Evolutionary conservation across 2,113 vertebrate species (phyloP), one percentile per base, ranked within the genome.

Genomic region (Edolisoma coerulescens): DNA sequence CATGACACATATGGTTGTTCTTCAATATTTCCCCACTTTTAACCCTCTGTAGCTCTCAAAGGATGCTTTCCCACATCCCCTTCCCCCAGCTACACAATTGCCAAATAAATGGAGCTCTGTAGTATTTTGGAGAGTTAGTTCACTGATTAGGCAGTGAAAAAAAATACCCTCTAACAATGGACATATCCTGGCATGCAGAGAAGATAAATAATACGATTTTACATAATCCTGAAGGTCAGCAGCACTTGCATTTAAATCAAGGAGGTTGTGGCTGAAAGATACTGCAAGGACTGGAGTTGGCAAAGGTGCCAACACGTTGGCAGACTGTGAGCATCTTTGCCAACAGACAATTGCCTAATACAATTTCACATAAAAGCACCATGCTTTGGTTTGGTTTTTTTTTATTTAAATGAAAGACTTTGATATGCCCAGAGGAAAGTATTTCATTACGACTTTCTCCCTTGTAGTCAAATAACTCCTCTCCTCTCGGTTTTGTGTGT

Each of bases 291-390:
- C 18, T 63, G 27, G 18, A 9, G 27, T 3, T 59, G 17, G 41
- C 44, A 64, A 41, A 67, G 35, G 1, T 42, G 47, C 39, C 47
- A 67, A 3, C 13, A 11, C 1, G 0, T 42, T 37, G 24, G 7
- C 35, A 50, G 30, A 28, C 56, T 49, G 32, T 37, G 56, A 41
- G 19, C 8, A 33, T 28, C 49, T 63, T 28, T 77, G 56, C 54
- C 47, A 83, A 7, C 35, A 76, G 35, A 42, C 7, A 49, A 8
- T 16, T 63, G 26, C 49, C 11, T 71, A 47, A 37, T 33, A 44
- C 2, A 47, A 16, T 60, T 71, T 56, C 8, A 28, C n/a, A 7
- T 35, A n/a, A 75, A 87, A 76, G 20, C 20, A 71, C 7, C 7
- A 3, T 11, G 10, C 42, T 71, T 78, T 15, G 20, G 21, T 23